phyloP scores from a whole-genome alignment of 2,113 vertebrate species.

The Catharus minimus region DNA sequence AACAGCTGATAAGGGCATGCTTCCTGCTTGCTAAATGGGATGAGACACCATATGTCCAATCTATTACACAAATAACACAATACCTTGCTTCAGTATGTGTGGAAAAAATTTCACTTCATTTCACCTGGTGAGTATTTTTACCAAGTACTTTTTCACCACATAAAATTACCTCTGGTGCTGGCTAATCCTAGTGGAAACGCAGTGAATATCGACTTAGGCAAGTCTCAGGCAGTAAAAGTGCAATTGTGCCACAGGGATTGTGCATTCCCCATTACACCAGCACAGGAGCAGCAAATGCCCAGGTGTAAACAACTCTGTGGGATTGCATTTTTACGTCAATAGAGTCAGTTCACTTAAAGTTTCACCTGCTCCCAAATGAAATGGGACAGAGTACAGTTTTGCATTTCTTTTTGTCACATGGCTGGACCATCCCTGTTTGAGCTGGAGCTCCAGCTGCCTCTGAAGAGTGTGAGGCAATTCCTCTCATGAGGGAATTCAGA shows the following conservation, averaged over 20 bases:
- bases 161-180: neutral
- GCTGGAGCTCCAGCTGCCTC: neutral
- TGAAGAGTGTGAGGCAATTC: neutral
- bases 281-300: neutral
- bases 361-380: neutral
- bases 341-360: neutral
- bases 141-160: neutral
- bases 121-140: neutral
- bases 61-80: neutral
- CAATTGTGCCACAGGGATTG: neutral
- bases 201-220: neutral
- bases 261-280: neutral
- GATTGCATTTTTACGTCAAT: neutral
- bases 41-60: neutral
- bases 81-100: neutral
- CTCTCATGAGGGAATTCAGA: neutral
- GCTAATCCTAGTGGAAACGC: neutral
- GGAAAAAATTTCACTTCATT: neutral
- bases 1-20: neutral
- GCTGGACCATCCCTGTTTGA: neutral
- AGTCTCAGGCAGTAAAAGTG: neutral
- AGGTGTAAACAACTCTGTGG: accelerated
- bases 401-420: neutral
- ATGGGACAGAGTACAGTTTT: neutral
- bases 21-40: neutral